Conservation (phyloP, 2,797 vertebrate genomes). For the Morus bassanus region DNA sequence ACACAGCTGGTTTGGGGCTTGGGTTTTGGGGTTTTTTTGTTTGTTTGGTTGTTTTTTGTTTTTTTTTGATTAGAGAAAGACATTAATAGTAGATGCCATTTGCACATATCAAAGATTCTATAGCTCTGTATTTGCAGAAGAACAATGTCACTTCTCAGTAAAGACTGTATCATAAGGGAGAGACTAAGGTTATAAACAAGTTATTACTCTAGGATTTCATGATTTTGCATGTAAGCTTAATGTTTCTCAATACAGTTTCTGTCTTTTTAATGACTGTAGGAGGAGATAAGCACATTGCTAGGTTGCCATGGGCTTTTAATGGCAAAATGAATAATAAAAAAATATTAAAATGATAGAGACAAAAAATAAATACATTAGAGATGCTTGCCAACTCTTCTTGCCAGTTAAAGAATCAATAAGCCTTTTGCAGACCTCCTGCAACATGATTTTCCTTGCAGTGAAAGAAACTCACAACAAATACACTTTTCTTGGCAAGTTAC, state of each 20-base stretch:
- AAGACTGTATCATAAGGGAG: conserved; percentile 32
- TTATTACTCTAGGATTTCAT: conserved; percentile 48
- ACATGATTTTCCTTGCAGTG: neutral
- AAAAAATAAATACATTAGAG: conserved; percentile 12
- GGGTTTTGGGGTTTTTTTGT: neutral
- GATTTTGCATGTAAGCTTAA: conserved; percentile 30
- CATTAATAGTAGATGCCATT: neutral
- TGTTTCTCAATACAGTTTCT: conserved; percentile 43
- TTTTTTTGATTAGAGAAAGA: neutral
- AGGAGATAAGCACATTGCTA: conserved; percentile 14
- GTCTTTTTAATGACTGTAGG: conserved; percentile 39
- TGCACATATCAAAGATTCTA: neutral
- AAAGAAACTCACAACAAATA: neutral
- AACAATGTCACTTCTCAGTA: neutral
- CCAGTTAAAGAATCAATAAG: conserved; percentile 30
- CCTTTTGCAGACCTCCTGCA: conserved; percentile 13
- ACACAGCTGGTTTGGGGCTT: neutral
- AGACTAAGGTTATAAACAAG: conserved; percentile 47
- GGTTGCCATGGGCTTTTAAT: conserved; percentile 35
- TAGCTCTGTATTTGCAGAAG: neutral
- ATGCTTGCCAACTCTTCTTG: neutral
- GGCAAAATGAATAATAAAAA: conserved; percentile 53
- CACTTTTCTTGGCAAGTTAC: conserved; percentile 1
- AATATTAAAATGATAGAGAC: conserved; percentile 5
- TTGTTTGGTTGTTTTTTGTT: neutral